These are phyloP conservation scores for Catamblyrhynchus diadema DNA, from an alignment of 2,797 vertebrate species.

Conservation along the genomic window DNA sequence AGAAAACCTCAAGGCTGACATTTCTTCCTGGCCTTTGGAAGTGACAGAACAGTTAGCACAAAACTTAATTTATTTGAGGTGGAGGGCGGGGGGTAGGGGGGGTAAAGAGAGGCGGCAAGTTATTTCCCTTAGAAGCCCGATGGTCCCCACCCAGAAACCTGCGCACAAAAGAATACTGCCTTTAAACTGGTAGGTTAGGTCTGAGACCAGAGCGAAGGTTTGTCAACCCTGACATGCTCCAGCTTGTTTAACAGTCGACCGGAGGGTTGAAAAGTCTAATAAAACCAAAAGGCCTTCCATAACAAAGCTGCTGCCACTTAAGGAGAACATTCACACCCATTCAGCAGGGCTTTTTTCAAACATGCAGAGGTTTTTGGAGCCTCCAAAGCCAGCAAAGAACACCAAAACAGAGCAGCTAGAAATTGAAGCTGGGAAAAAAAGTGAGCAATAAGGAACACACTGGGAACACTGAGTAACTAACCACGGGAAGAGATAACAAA, in stretches of 20 bases:
- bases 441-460: not conserved
- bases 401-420: not conserved
- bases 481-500: constrained; percentile 41
- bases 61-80: not conserved
- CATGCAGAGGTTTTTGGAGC: not conserved
- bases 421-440: not conserved
- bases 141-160: constrained; percentile 62
- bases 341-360: not conserved
- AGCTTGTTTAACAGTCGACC: constrained; percentile 47
- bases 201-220: constrained; percentile 59
- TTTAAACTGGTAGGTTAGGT: constrained; percentile 70
- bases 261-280: constrained; percentile 58
- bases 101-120: not conserved
- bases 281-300: constrained; percentile 53
- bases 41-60: constrained; percentile 31
- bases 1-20: not conserved
- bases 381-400: not conserved
- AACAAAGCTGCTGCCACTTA: constrained; percentile 50
- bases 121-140: constrained; percentile 11
- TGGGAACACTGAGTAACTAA: constrained; percentile 17
- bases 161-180: constrained; percentile 49
- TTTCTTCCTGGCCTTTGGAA: not conserved
- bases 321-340: constrained; percentile 40
- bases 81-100: not conserved
- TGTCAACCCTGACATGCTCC: constrained; percentile 63